Conservation (phyloP, 2,888 invertebrate species). For the Ophion slaviceki region DNA sequence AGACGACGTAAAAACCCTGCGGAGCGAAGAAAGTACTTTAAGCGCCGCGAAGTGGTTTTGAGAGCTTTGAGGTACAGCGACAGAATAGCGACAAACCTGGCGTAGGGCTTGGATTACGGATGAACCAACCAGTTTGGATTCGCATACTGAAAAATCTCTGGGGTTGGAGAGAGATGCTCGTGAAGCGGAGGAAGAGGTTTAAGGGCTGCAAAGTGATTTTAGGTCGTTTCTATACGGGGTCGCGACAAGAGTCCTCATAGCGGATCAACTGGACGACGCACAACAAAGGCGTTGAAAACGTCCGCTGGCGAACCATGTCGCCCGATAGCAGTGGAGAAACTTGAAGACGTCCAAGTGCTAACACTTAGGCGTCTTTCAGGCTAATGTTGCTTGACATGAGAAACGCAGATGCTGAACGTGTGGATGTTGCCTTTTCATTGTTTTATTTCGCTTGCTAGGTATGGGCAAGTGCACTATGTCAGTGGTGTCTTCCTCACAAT, state of each 20-base stretch:
- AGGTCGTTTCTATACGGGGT: background rate
- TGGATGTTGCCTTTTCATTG: background rate
- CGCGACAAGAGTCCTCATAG: background rate
- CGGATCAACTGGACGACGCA: background rate
- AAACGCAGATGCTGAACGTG: background rate
- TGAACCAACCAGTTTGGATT: background rate
- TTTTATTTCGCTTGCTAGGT: too few species aligned
- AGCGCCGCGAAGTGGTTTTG: background rate
- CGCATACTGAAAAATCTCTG: background rate
- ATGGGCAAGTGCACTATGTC: too few species aligned
- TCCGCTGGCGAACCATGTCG: background rate
- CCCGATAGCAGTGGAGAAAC: background rate
- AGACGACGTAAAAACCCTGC: background rate
- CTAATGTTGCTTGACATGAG: background rate
- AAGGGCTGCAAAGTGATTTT: conserved; percentile 32
- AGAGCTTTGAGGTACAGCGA: background rate
- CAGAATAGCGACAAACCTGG: background rate
- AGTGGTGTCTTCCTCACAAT: too few species aligned
- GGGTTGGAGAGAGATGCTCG: conserved; percentile 9
- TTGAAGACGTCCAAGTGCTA: background rate
- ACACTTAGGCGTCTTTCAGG: background rate
- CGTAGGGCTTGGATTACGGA: background rate
- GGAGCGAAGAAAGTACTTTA: background rate
- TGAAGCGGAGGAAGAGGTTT: conserved; percentile 14
- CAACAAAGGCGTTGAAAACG: background rate